phyloP scores from a whole-genome alignment of 2,888 invertebrate genomes.

The Drosophila borealis region DNA sequence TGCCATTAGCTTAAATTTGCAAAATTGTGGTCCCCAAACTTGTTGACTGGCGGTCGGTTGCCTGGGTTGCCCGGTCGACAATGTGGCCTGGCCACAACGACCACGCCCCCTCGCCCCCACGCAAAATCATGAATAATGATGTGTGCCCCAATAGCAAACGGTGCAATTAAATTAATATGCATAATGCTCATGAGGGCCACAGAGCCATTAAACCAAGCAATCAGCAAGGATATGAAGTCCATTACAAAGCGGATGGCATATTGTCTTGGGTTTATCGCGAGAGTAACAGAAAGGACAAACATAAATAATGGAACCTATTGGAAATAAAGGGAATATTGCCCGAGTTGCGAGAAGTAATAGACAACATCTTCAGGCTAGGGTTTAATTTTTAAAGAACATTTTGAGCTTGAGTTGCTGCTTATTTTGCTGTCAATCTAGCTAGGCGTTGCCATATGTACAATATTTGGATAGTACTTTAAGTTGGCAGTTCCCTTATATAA shows the following conservation, averaged over 20 bases:
- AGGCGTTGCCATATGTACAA: no score
- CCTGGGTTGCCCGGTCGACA: not conserved
- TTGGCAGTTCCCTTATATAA: no score
- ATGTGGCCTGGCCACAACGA: not conserved
- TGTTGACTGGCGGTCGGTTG: constrained; percentile 11
- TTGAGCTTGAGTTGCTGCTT: no score
- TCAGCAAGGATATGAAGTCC: constrained; percentile 1
- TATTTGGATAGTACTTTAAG: no score
- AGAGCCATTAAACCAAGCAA: constrained; percentile 31
- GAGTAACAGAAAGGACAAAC: not conserved
- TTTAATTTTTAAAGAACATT: no score
- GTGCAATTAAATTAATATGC: constrained; percentile 70
- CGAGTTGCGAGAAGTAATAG: no score
- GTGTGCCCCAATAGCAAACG: constrained; percentile 47
- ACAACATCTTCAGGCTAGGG: not conserved
- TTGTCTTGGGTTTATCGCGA: not conserved
- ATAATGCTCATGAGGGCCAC: constrained; percentile 33
- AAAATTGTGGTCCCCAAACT: constrained; percentile 21
- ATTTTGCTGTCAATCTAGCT: no score
- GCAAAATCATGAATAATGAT: constrained; percentile 64
- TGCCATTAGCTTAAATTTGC: constrained; percentile 56
- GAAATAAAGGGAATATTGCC: not conserved
- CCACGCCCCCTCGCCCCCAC: not conserved
- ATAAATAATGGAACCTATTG: not conserved
- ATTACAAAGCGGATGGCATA: constrained; percentile 8